Percentiles rank a stretch among this genome's conserved stretches.
These are phyloP conservation scores for Xanthorhoe spadicearia DNA, from an alignment of 2,888 invertebrate genomes.

Conservation along the genomic window DNA sequence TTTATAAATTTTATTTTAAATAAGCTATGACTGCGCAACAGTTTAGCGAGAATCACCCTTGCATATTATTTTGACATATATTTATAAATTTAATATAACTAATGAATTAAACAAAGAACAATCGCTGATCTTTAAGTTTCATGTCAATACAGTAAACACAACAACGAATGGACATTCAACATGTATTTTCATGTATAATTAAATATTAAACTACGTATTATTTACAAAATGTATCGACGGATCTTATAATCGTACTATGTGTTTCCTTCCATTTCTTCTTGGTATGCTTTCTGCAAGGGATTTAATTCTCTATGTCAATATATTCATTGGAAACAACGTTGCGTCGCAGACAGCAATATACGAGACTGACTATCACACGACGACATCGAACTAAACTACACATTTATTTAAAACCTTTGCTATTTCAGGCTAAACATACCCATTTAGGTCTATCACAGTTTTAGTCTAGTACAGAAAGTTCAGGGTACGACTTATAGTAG, in stretches of 20 bases:
- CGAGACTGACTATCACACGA: slow-evolving; percentile 48
- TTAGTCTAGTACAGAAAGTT: slow-evolving; percentile 43
- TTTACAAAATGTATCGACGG: slow-evolving; percentile 57
- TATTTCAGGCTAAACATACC: slow-evolving; percentile 49
- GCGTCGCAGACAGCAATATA: slow-evolving; percentile 42
- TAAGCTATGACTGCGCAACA: not conserved
- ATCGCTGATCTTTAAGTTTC: slow-evolving; percentile 13
- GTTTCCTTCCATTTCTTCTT: slow-evolving; percentile 77
- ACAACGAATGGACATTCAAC: slow-evolving; percentile 32
- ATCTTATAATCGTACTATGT: slow-evolving; percentile 70
- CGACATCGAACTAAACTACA: slow-evolving; percentile 77
- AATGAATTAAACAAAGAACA: slow-evolving; percentile 18
- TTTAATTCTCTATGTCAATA: slow-evolving; percentile 74
- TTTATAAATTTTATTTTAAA: not conserved
- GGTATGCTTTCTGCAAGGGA: slow-evolving; percentile 81
- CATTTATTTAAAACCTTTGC: slow-evolving; percentile 49
- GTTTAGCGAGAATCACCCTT: not conserved
- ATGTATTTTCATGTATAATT: slow-evolving; percentile 33
- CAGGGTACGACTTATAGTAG: slow-evolving; percentile 54
- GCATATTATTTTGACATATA: slow-evolving; percentile 11
- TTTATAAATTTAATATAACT: slow-evolving; percentile 10
- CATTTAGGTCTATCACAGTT: slow-evolving; percentile 51
- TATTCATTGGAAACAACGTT: slow-evolving; percentile 44
- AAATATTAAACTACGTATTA: slow-evolving; percentile 31
- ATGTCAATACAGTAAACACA: slow-evolving; percentile 18